A percentile compares a stretch with the other conserved stretches of the same genome.
Conservation (phyloP, 2,113 vertebrate species). For the Limnothrissa miodon region DNA sequence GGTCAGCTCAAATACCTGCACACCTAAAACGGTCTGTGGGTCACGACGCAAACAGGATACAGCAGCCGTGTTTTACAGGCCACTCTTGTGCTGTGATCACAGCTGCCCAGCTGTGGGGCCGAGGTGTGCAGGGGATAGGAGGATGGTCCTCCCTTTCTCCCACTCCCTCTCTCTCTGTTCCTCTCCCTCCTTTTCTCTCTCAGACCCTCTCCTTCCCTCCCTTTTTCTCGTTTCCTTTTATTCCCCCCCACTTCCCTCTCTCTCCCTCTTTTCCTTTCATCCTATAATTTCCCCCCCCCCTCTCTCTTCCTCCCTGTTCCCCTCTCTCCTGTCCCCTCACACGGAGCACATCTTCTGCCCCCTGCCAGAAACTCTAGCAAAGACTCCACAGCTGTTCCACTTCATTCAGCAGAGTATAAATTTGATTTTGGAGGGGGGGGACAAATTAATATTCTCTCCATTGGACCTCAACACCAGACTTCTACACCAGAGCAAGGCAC, state of each 20-base stretch:
- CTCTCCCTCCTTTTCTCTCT: too few species aligned
- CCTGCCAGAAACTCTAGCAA: neutral
- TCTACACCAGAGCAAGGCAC: neutral
- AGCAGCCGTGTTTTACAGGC: neutral
- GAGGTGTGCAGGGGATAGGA: neutral
- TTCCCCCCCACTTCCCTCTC: too few species aligned
- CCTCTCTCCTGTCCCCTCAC: too few species aligned
- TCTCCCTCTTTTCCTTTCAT: too few species aligned
- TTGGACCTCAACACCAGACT: too few species aligned
- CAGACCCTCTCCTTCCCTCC: too few species aligned
- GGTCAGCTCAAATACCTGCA: neutral
- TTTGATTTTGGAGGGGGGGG: neutral
- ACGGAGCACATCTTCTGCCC: neutral
- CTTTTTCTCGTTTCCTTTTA: too few species aligned
- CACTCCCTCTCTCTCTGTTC: too few species aligned
- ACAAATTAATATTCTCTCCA: too few species aligned
- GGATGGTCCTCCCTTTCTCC: neutral
- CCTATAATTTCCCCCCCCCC: too few species aligned
- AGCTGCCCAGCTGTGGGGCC: neutral
- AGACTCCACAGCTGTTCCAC: neutral
- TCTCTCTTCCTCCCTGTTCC: too few species aligned
- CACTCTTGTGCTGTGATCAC: neutral
- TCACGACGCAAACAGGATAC: neutral
- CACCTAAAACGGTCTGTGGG: neutral
- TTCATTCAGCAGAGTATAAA: neutral